phyloP scores from a whole-genome alignment of 2,113 vertebrate genomes.

The Edolisoma coerulescens region DNA sequence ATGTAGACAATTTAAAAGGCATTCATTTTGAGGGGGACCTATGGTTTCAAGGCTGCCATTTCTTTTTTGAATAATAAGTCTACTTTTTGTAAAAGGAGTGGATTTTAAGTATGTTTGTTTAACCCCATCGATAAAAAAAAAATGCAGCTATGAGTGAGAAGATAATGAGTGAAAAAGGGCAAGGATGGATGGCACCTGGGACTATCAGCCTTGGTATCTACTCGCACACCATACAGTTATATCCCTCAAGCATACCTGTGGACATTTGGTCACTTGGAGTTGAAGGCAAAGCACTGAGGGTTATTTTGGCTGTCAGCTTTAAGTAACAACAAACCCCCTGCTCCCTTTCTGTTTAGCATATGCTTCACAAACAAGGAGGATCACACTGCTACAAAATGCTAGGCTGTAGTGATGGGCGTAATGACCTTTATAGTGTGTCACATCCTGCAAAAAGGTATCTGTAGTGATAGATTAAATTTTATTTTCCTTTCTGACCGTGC shows the following conservation, averaged over 20 bases:
- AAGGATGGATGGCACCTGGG: background rate
- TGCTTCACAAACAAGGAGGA: background rate
- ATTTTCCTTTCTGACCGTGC: background rate
- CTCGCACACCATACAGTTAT: background rate
- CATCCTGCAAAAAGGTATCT: background rate
- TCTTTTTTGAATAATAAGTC: background rate
- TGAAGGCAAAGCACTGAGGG: background rate
- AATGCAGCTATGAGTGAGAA: background rate
- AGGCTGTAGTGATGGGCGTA: background rate
- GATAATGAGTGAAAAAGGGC: background rate
- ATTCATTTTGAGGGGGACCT: background rate
- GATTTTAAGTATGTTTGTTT: conserved; percentile 18
- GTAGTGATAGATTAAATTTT: background rate
- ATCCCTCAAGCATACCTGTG: background rate
- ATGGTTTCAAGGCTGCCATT: background rate
- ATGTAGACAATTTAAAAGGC: background rate
- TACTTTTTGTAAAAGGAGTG: conserved; percentile 9
- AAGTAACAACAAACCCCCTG: conserved; percentile 17
- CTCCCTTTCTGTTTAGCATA: conserved; percentile 5
- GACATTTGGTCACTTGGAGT: background rate
- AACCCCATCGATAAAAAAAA: background rate
- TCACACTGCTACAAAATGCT: background rate
- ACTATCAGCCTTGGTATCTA: background rate
- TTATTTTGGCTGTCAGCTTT: background rate
- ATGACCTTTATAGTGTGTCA: background rate